A percentile compares a stretch with the other conserved stretches of the same genome.
Evolutionary conservation across 2,113 vertebrate species (phyloP).

Genomic region (human): DNA sequence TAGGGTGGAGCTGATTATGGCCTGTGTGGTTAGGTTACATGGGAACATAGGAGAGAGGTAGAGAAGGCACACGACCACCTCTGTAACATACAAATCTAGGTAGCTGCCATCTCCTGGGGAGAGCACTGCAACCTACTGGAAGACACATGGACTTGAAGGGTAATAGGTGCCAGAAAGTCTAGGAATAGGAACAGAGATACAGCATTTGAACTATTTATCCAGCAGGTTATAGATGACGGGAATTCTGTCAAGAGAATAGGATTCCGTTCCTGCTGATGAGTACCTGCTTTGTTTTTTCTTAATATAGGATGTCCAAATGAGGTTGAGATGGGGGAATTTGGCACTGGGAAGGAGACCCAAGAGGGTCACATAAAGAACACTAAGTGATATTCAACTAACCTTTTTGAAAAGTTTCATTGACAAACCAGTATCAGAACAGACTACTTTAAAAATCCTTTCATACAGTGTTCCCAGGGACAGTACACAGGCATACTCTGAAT

Average conservation of each 20-base stretch:
- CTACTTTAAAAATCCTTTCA: background rate
- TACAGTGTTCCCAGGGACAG: background rate
- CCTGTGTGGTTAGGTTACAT: background rate
- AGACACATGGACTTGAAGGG: background rate
- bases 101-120: background rate
- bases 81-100: background rate
- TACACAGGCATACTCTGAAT: background rate
- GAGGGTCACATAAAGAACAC: background rate
- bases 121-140: background rate
- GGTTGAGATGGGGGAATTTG: background rate
- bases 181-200: background rate
- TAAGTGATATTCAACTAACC: background rate
- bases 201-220: background rate
- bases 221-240: background rate
- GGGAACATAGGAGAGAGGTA: background rate
- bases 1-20: background rate
- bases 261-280: background rate
- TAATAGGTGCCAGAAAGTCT: background rate
- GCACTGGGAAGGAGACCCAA: background rate
- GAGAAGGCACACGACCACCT: background rate
- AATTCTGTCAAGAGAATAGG: background rate
- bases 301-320: background rate
- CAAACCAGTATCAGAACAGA: background rate
- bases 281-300: background rate
- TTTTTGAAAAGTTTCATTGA: background rate